Evolutionary conservation across 35 echinoderm and acorn worm species (phyloP).

Genomic region (Ophioderma brevispina): DNA sequence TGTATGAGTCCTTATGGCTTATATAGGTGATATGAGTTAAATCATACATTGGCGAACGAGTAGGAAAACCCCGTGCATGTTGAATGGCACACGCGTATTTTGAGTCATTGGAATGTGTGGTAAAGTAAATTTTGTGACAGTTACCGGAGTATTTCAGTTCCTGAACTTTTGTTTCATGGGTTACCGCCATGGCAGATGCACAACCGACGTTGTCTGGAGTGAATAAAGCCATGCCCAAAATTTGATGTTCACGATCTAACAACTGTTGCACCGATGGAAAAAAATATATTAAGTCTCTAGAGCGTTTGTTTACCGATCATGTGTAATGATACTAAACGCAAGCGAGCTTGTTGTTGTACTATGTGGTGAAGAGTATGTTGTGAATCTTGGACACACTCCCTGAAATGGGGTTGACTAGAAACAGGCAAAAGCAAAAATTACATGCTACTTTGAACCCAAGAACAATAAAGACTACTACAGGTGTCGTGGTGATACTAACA

Average conservation of each 20-base stretch:
- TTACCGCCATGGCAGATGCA: too few species aligned
- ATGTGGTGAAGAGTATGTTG: conserved; percentile 36
- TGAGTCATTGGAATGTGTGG: too few species aligned
- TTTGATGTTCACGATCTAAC: conserved; percentile 7
- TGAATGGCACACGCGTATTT: too few species aligned
- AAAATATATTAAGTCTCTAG: conserved; percentile 56
- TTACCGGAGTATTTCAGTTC: too few species aligned
- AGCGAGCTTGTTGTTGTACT: conserved; percentile 62
- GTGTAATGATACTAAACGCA: conserved; percentile 28
- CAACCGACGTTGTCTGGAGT: too few species aligned
- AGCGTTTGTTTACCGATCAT: conserved; percentile 56
- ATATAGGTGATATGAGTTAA: too few species aligned
- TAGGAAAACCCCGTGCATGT: too few species aligned
- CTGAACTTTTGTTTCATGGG: too few species aligned
- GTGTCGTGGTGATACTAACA: conserved; percentile 26
- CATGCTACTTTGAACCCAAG: conserved; percentile 47
- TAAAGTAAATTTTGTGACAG: too few species aligned
- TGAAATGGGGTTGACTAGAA: conserved; percentile 52
- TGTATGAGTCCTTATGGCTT: too few species aligned
- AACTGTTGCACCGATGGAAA: conserved; percentile 25
- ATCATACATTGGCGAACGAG: too few species aligned
- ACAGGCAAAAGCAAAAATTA: conserved; percentile 47
- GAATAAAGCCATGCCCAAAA: background rate
- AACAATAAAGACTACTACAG: conserved; percentile 62
- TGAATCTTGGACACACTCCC: conserved; percentile 69